A percentile compares a stretch with the other conserved stretches of the same genome.
phyloP scores from a whole-genome alignment of 2,888 invertebrate species.

The Heliconius sara region DNA sequence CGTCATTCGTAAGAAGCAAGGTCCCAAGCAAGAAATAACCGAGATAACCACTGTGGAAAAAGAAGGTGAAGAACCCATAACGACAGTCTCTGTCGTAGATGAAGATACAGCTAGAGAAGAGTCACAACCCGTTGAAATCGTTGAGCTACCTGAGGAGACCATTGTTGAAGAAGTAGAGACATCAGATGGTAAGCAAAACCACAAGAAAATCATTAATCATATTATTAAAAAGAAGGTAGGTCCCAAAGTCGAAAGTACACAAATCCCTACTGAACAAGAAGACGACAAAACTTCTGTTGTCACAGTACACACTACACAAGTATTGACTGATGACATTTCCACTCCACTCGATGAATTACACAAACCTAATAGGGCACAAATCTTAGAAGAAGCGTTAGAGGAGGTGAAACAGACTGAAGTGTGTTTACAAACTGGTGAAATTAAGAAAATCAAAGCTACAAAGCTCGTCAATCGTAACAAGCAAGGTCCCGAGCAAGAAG shows the following conservation, averaged over 20 bases:
- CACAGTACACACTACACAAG: conserved; percentile 46
- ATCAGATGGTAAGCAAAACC: conserved; percentile 54
- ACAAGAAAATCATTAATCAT: conserved; percentile 45
- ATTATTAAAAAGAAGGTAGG: conserved; percentile 56
- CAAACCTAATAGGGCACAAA: conserved; percentile 34
- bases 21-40: conserved; percentile 55
- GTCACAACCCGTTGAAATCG: conserved; percentile 8
- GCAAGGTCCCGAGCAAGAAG: neutral
- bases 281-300: conserved; percentile 65
- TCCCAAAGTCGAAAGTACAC: conserved; percentile 50
- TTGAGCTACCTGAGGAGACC: conserved; percentile 1
- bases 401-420: conserved; percentile 30
- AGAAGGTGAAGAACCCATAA: conserved; percentile 52
- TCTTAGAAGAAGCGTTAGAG: conserved; percentile 38
- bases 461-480: neutral
- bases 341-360: conserved; percentile 47
- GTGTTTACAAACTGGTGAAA: neutral
- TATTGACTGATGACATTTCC: conserved; percentile 45
- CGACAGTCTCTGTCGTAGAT: neutral
- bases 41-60: conserved; percentile 57
- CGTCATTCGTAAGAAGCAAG: conserved; percentile 30
- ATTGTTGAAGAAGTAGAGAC: neutral
- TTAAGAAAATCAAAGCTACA: neutral
- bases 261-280: conserved; percentile 51
- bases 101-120: neutral